Base-by-base conservation (phyloP, 1,140 invertebrate species). In the Carcinoscorpius rotundicauda region DNA sequence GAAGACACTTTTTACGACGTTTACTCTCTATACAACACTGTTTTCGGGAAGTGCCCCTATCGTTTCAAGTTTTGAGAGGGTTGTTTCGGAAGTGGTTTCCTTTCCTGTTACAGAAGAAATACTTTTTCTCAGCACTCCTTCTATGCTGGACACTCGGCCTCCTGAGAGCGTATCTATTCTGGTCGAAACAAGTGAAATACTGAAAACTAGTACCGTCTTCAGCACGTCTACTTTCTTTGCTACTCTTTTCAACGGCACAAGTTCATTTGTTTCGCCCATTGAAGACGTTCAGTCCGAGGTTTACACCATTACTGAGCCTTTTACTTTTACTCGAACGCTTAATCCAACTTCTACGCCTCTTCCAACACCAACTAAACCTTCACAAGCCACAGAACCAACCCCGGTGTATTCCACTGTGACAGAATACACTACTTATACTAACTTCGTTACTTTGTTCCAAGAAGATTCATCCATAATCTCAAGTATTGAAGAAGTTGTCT, bases 381-480 rank as follows among this genome's bases (percentile, higher is more conserved):
- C 6, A 55, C n/a, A 6, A 6, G 52, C 11, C 10, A 6, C 2
- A 55, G 5, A 50, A 49, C 4, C 52, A 4, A 50, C 60, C 0
- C 4, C n/a, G 5, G n/a, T 61, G 5, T 62, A 63, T 50, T 51
- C 64, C 10, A 69, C 65, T 9, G 61, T 56, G 51, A 70, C 71
- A 5, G 58, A 69, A 49, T 72, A 66, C 65, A 69, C 69, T 49
- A 71, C 71, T 10, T 62, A 69, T 51, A 93, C 89, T 3, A 92
- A 92, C 73, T 80, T 92, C 57, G 92, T 91, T 0, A 94, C 91
- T 0, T 91, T 88, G 73, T 92, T 91, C 78, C 84, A 88, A 73
- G 87, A 88, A 65, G 82, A 83, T 49, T 86, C 86, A 0, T 86
- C 88, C 1, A 88, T 86, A 64, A 81, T 93, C 51, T 84, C 85